These are phyloP conservation scores for Sturmia bella DNA, from an alignment of 2,888 invertebrate genomes.

Conservation along the genomic window DNA sequence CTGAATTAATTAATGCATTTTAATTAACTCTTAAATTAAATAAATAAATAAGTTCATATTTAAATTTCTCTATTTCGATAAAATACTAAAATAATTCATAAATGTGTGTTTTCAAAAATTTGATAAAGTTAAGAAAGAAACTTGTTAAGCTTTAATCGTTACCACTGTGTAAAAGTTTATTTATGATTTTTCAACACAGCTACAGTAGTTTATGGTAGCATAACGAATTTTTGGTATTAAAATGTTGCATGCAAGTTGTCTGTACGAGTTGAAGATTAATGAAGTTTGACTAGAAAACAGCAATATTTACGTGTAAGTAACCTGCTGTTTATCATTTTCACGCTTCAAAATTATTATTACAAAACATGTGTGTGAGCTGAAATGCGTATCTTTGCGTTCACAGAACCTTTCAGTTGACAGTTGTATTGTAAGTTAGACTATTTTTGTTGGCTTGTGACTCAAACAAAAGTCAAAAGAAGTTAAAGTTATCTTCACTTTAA, in stretches of 20 bases:
- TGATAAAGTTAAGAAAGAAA: too few species aligned
- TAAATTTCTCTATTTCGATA: too few species aligned
- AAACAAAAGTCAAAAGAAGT: constrained; percentile 58
- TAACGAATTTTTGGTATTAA: constrained; percentile 59
- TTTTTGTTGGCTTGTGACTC: constrained; percentile 30
- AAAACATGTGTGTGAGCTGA: neutral
- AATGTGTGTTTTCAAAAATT: too few species aligned
- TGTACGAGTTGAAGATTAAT: constrained; percentile 63
- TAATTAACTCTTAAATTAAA: too few species aligned
- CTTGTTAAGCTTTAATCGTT: too few species aligned
- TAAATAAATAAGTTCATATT: too few species aligned
- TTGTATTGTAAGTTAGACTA: constrained; percentile 24
- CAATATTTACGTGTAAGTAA: constrained; percentile 47
- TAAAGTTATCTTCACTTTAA: constrained; percentile 54
- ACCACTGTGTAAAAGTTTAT: constrained; percentile 16
- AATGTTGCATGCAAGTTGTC: constrained; percentile 31
- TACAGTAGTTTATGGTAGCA: constrained; percentile 53
- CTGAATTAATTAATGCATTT: too few species aligned
- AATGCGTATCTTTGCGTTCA: constrained; percentile 16
- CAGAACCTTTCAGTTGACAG: constrained; percentile 19
- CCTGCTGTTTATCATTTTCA: constrained; percentile 69
- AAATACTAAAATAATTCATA: too few species aligned
- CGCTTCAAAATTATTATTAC: constrained; percentile 52
- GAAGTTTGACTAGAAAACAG: constrained; percentile 63
- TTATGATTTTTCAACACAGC: constrained; percentile 31